Base-by-base conservation (phyloP, 2,888 invertebrate genomes). In the Nomada hirtipes region DNA sequence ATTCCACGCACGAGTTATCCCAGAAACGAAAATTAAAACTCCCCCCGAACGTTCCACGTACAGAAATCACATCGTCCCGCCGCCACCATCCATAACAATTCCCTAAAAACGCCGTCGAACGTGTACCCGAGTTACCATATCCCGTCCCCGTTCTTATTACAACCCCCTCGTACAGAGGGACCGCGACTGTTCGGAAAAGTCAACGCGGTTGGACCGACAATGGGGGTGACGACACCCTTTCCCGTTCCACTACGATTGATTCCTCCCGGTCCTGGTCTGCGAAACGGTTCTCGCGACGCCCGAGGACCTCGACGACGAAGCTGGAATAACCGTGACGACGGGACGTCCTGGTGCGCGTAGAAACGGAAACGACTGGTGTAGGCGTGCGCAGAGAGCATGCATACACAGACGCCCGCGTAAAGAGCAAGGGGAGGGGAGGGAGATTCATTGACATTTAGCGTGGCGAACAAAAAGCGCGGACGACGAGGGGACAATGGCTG, bases 361-460 rank as follows among this genome's bases (percentile, higher is more conserved):
- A 13, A 72, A 55, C 47, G 20, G 61, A 59, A 47, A 29, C 26
- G 50, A 63, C 15, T 18, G 23, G 63, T 18, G 68, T 23, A 50
- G 63, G 11, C 44, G 61, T 59, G 75, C 67, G 70, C 47, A 26
- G 20, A 68, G 29, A 50, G 52, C 29, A 26, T 29, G 52, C 50
- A 57, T 29, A 7, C 36, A 36, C 36, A 36, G 36, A 36, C 36
- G 7, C 36, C 0, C 36, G 36, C 36, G 36, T 36, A 73, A 44
- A 72, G 64, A 69, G 75, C 50, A 76, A 67, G 64, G 42, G 57
- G 52, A 63, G 61, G 82, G 87, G 79, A 86, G 87, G 86, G 86
- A 79, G 90, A 92, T 91, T 91, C 92, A 92, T 92, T 92, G 92
- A 92, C 91, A 92, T 92, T 92, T 91, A 92, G 89, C 89, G 82